Conservation (phyloP, 2,888 invertebrate genomes). For the Meliscaeva auricollis region DNA sequence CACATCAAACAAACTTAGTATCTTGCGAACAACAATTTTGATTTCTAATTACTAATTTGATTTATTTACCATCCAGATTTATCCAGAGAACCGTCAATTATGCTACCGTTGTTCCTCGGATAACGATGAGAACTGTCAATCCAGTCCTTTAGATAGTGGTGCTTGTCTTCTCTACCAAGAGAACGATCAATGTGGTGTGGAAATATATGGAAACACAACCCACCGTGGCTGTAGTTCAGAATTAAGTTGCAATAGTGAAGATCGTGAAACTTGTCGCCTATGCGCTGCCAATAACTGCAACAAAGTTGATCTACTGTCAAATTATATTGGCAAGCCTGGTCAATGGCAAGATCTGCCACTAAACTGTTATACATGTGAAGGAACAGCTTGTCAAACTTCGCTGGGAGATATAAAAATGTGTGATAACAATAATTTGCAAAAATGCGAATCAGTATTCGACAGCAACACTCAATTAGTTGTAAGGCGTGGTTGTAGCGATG, state of each 20-base stretch:
- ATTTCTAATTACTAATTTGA: background rate
- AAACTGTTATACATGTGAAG: conserved; percentile 79
- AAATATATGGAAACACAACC: conserved; percentile 77
- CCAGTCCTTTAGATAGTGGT: conserved; percentile 73
- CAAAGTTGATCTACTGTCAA: conserved; percentile 76
- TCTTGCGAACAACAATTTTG: too few relatives aligned
- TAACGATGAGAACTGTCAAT: conserved; percentile 77
- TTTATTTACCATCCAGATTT: conserved; percentile 57
- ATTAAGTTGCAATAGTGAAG: conserved; percentile 77
- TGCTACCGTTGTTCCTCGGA: conserved; percentile 80
- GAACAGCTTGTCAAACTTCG: conserved; percentile 76
- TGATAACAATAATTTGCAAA: conserved; percentile 79
- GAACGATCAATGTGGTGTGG: conserved; percentile 78
- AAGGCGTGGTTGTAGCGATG: conserved; percentile 81
- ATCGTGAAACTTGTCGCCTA: conserved; percentile 78
- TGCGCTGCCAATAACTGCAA: conserved; percentile 80
- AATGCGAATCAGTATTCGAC: conserved; percentile 80
- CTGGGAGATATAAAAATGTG: conserved; percentile 74
- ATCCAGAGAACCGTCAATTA: conserved; percentile 79
- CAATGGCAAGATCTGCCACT: conserved; percentile 82
- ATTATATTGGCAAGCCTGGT: conserved; percentile 80
- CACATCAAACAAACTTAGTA: too few relatives aligned
- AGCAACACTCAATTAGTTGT: conserved; percentile 74
- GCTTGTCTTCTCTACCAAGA: conserved; percentile 78
- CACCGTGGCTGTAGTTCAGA: conserved; percentile 80